These are phyloP conservation scores for Tadarida brasiliensis DNA, from an alignment of 2,797 vertebrate genomes.

Conservation along the genomic window DNA sequence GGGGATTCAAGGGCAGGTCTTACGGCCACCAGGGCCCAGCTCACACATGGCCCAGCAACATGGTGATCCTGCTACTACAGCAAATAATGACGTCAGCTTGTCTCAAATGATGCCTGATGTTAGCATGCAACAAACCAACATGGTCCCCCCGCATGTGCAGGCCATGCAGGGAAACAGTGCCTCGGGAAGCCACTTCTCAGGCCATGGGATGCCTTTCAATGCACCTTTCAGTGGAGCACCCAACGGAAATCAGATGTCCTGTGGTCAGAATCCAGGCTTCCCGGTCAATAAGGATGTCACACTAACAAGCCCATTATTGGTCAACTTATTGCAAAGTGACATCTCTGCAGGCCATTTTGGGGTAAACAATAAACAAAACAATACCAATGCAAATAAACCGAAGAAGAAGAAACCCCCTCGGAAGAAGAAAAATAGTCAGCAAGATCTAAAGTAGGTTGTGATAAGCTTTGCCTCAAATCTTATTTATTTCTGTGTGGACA, in stretches of 20 bases:
- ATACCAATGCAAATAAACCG: conserved; percentile 93
- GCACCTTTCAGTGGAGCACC: conserved; percentile 93
- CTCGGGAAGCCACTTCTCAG: conserved; percentile 93
- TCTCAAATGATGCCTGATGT: conserved; percentile 96
- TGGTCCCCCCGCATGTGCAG: conserved; percentile 96
- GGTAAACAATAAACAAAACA: conserved; percentile 97
- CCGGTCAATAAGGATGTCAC: conserved; percentile 98
- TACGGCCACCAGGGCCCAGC: conserved; percentile 89
- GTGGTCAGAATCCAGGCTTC: conserved; percentile 94
- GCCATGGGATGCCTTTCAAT: conserved; percentile 93
- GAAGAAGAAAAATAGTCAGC: conserved; percentile 96
- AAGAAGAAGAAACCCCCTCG: conserved; percentile 99
- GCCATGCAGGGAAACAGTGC: conserved; percentile 93
- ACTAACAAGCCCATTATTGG: conserved; percentile 96
- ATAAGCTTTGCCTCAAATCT: conserved; percentile 62
- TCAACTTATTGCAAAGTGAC: conserved; percentile 99
- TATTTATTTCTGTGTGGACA: conserved; percentile 69
- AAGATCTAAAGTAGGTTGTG: conserved; percentile 93
- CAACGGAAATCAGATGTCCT: conserved; percentile 92
- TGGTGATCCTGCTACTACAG: conserved; percentile 89
- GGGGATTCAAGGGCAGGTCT: conserved; percentile 95
- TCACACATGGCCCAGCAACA: conserved; percentile 92
- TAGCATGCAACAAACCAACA: conserved; percentile 93
- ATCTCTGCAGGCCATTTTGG: conserved; percentile 99
- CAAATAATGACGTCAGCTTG: conserved; percentile 90